These are phyloP conservation scores for Sphenopsis melanotis DNA, from an alignment of 2,797 vertebrate species.

Conservation along the genomic window DNA sequence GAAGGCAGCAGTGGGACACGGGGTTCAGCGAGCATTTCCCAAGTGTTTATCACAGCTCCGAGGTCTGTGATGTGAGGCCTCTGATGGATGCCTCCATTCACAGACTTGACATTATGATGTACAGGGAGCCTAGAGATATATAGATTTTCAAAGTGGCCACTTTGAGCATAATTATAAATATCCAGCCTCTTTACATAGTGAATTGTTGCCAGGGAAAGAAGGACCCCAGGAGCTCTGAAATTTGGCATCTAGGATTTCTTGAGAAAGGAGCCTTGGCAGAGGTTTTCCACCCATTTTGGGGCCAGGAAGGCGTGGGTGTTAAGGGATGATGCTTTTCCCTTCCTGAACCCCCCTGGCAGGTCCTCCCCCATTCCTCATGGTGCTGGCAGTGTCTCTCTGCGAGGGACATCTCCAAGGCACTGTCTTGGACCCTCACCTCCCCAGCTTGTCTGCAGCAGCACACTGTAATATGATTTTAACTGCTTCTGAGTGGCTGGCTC, in stretches of 20 bases:
- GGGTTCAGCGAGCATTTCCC: slow-evolving; percentile 72
- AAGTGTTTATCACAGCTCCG: slow-evolving; percentile 72
- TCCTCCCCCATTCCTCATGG: background rate
- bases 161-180: slow-evolving; percentile 78
- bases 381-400: background rate
- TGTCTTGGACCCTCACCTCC: background rate
- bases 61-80: slow-evolving; percentile 79
- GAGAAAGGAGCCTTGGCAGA: background rate
- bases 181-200: slow-evolving; percentile 63
- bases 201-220: slow-evolving; percentile 62
- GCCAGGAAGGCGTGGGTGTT: background rate
- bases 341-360: background rate
- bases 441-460: background rate
- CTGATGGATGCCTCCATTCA: slow-evolving; percentile 89
- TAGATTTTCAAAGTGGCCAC: slow-evolving; percentile 79
- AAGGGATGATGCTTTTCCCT: background rate
- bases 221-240: background rate
- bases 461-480: slow-evolving; percentile 22
- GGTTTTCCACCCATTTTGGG: background rate
- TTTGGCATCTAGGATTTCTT: slow-evolving; percentile 18
- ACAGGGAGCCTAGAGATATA: slow-evolving; percentile 80
- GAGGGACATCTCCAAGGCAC: background rate
- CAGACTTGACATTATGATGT: slow-evolving; percentile 85
- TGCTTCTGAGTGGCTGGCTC: background rate
- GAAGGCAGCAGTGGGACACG: background rate